Conservation (phyloP, 2,797 vertebrate genomes). For the Yasuhikotakia modesta region DNA sequence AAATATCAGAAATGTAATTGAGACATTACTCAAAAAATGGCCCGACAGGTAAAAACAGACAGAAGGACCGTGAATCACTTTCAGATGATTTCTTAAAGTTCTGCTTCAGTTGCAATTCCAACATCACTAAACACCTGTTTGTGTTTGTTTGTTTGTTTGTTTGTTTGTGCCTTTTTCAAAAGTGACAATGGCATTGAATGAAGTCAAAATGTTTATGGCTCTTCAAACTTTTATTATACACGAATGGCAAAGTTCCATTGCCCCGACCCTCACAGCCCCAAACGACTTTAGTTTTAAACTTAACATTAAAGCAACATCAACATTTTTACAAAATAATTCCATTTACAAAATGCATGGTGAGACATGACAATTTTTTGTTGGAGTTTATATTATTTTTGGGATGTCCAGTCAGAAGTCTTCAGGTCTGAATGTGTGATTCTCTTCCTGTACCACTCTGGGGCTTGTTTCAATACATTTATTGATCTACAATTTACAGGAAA, state of each 20-base stretch:
- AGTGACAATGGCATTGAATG: slow-evolving; percentile 26
- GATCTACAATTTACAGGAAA: slow-evolving; percentile 79
- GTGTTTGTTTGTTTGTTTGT: not conserved
- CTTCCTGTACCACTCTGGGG: slow-evolving; percentile 60
- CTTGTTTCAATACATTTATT: slow-evolving; percentile 80
- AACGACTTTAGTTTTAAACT: slow-evolving; percentile 33
- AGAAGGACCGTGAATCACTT: not conserved
- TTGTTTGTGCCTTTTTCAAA: not conserved
- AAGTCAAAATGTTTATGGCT: slow-evolving; percentile 44
- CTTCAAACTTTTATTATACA: slow-evolving; percentile 60
- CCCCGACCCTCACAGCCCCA: slow-evolving; percentile 37
- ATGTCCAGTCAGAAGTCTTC: slow-evolving; percentile 63
- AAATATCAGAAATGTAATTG: slow-evolving; percentile 13
- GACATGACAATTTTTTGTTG: slow-evolving; percentile 60
- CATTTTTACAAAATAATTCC: slow-evolving; percentile 74
- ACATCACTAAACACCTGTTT: not conserved
- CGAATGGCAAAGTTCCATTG: slow-evolving; percentile 59
- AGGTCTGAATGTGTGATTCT: slow-evolving; percentile 65
- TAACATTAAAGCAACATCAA: slow-evolving; percentile 57
- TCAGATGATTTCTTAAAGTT: not conserved
- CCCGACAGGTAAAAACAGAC: not conserved
- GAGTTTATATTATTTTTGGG: slow-evolving; percentile 55
- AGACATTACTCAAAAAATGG: slow-evolving; percentile 26
- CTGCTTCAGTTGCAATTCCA: no score
- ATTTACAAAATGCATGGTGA: slow-evolving; percentile 79